A percentile compares a stretch with the other conserved stretches of the same genome.
phyloP scores from a whole-genome alignment of 2,797 vertebrate genomes.

The Notamacropus eugenii region DNA sequence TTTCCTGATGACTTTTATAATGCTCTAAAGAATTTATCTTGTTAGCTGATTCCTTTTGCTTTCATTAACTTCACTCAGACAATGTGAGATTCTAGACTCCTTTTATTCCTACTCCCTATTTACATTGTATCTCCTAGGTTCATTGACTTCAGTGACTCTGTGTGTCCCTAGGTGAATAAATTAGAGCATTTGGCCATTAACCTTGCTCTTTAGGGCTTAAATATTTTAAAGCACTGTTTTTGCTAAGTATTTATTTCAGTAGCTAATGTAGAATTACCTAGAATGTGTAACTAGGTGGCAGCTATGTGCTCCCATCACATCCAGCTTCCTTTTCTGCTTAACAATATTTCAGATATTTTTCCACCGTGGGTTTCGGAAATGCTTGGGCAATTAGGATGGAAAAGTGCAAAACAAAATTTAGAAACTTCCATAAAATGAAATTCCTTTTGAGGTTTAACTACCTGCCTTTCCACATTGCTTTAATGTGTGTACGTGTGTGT shows the following conservation, averaged over 20 bases:
- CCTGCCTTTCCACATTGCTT: constrained; percentile 4
- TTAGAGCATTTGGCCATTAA: background rate
- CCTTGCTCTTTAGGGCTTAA: background rate
- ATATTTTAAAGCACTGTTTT: background rate
- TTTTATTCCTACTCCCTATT: background rate
- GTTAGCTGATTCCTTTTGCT: background rate
- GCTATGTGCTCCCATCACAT: background rate
- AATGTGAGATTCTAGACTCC: background rate
- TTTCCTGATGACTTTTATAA: background rate
- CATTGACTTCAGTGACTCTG: background rate
- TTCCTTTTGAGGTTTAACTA: constrained; percentile 32
- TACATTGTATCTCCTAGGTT: background rate
- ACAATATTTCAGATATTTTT: constrained; percentile 12
- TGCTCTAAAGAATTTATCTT: background rate
- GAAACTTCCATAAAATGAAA: constrained; percentile 40
- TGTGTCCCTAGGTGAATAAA: background rate
- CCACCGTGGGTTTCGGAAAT: background rate
- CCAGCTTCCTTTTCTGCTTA: background rate
- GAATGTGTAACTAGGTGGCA: background rate
- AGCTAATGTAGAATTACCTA: background rate
- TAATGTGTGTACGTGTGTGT: background rate
- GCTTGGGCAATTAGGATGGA: constrained; percentile 29
- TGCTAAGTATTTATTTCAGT: constrained; percentile 8
- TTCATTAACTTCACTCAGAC: background rate
- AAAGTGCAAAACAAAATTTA: constrained; percentile 54